These are phyloP conservation scores for Istiophorus platypterus DNA, from an alignment of 2,113 vertebrate species.

Conservation along the genomic window DNA sequence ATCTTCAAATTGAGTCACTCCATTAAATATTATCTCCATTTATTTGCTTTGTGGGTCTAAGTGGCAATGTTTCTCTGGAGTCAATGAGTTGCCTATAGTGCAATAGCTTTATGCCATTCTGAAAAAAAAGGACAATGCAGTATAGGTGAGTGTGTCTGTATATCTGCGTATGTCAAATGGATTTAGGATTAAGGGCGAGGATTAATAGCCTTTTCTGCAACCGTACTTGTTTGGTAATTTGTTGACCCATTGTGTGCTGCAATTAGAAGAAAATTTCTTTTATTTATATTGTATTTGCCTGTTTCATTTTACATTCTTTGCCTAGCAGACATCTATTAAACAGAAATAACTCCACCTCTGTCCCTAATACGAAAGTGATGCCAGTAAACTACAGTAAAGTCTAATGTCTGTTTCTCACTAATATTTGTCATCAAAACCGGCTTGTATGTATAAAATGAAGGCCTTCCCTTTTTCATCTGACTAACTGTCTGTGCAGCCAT, in stretches of 20 bases:
- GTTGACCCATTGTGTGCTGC: neutral
- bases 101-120: constrained; percentile 5
- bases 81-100: constrained; percentile 18
- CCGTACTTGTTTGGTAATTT: constrained; percentile 30
- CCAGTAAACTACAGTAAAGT: neutral
- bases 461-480: neutral
- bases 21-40: constrained; percentile 60
- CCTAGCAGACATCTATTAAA: neutral
- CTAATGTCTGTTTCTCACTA: neutral
- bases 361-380: neutral
- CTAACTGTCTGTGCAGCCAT: neutral
- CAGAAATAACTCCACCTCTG: neutral
- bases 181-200: constrained; percentile 5
- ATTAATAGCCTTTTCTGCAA: constrained; percentile 19
- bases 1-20: constrained; percentile 61
- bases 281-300: neutral
- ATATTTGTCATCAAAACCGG: neutral
- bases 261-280: neutral
- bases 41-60: constrained; percentile 48
- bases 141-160: neutral
- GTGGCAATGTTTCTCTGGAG: constrained; percentile 35
- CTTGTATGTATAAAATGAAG: neutral
- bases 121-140: constrained; percentile 14
- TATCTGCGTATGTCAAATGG: neutral
- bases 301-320: neutral